These are phyloP conservation scores for Sycobia sp. DNA, from an alignment of 1,140 invertebrate species.

Conservation along the genomic window DNA sequence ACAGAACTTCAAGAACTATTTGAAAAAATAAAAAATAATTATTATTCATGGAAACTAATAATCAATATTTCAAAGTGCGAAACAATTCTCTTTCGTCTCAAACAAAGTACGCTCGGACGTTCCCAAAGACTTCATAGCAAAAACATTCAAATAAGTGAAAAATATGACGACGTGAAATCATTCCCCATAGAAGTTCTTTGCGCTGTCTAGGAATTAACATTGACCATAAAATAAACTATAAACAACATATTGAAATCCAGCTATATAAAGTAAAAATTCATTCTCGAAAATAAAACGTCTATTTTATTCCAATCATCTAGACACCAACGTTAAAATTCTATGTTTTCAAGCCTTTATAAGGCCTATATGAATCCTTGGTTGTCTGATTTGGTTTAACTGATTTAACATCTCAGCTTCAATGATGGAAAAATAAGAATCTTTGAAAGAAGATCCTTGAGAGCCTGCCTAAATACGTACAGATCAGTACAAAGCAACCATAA, in stretches of 20 bases:
- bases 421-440: conserved; percentile 41
- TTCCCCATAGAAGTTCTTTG: no score
- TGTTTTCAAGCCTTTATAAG: conserved; percentile 41
- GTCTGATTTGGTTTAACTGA: no score
- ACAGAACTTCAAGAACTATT: no score
- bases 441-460: no score
- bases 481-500: not conserved
- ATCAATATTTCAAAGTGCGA: not conserved
- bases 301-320: conserved; percentile 34
- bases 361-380: conserved; percentile 32
- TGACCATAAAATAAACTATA: no score
- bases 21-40: not conserved
- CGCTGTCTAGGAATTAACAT: no score
- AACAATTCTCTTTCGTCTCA: no score
- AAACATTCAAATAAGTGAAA: not conserved
- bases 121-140: conserved; percentile 3
- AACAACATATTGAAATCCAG: conserved; percentile 29
- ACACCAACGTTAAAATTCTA: conserved; percentile 36
- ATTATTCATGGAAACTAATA: conserved; percentile 1
- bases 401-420: conserved; percentile 30
- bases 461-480: conserved; percentile 20
- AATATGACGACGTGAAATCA: not conserved
- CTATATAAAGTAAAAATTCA: conserved; percentile 36
- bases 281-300: conserved; percentile 21
- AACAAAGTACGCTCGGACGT: no score